Evolutionary conservation across 2,113 vertebrate species (phyloP).

Genomic region (Paedocypris sp.): DNA sequence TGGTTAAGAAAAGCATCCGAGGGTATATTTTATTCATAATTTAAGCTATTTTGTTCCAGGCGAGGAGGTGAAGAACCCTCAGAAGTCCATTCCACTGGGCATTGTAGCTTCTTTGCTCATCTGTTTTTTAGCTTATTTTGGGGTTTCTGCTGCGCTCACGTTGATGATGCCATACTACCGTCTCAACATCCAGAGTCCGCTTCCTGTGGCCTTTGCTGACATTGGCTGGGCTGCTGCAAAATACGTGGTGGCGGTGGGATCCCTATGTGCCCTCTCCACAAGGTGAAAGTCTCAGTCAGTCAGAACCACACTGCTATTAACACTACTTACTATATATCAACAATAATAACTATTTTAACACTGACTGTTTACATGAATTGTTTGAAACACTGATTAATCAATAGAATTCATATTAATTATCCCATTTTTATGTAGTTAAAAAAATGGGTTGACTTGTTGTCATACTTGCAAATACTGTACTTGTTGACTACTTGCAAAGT

Average conservation of each 20-base stretch:
- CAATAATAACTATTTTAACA: too few species aligned
- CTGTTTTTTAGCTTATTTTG: slow-evolving; percentile 76
- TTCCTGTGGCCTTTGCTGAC: slow-evolving; percentile 68
- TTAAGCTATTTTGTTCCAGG: too few species aligned
- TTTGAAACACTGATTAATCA: too few species aligned
- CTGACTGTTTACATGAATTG: too few species aligned
- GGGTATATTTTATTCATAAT: too few species aligned
- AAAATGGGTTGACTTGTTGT: too few species aligned
- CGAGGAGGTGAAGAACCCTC: slow-evolving; percentile 74
- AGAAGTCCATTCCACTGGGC: slow-evolving; percentile 69
- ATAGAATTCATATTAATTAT: too few species aligned
- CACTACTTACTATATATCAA: too few species aligned
- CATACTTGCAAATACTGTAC: too few species aligned
- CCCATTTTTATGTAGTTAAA: too few species aligned
- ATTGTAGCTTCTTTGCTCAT: slow-evolving; percentile 73
- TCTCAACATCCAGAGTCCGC: slow-evolving; percentile 62
- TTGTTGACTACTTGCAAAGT: too few species aligned
- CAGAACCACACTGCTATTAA: too few species aligned
- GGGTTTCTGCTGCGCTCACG: slow-evolving; percentile 75
- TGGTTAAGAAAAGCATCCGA: background rate
- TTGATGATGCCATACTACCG: slow-evolving; percentile 81
- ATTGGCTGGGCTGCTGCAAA: slow-evolving; percentile 69
- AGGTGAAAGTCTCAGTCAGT: slow-evolving; percentile 45
- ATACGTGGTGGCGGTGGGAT: slow-evolving; percentile 62
- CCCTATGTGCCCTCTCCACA: slow-evolving; percentile 66